Percentiles rank a stretch among this genome's conserved stretches.
Evolutionary conservation across 2,888 invertebrate genomes (phyloP).

Genomic region (Eupithecia subfuscata): DNA sequence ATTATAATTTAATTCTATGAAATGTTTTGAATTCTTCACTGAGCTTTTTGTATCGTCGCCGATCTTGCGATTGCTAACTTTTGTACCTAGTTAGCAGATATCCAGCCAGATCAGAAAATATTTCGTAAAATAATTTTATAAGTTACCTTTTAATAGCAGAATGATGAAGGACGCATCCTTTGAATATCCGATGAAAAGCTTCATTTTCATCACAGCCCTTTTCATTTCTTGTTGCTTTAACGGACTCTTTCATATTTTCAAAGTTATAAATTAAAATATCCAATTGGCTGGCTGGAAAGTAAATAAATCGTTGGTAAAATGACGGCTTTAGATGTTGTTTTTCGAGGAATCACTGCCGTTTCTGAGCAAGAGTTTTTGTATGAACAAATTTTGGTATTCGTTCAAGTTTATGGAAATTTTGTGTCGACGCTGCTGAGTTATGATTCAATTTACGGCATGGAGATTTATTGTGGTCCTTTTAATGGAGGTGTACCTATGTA

Average conservation of each 20-base stretch:
- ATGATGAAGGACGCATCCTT: conserved; percentile 55
- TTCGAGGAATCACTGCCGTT: conserved; percentile 40
- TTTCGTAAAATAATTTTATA: conserved; percentile 29
- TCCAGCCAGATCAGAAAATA: not conserved
- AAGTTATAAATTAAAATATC: conserved; percentile 66
- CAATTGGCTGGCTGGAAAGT: conserved; percentile 63
- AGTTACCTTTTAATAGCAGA: conserved; percentile 57
- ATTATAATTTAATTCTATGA: not conserved
- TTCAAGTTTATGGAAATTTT: conserved; percentile 45
- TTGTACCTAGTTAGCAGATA: not conserved
- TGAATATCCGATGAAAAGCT: conserved; percentile 58
- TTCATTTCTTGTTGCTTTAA: conserved; percentile 51
- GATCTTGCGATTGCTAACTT: not conserved
- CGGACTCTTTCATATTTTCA: conserved; percentile 61
- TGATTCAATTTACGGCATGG: conserved; percentile 47
- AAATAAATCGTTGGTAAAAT: conserved; percentile 43
- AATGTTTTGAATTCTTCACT: not conserved
- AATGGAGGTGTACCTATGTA: conserved; percentile 31
- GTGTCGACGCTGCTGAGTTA: conserved; percentile 46
- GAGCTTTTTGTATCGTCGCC: not conserved
- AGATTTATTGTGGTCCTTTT: conserved; percentile 42
- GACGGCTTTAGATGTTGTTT: conserved; percentile 39
- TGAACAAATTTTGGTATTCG: conserved; percentile 42
- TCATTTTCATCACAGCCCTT: conserved; percentile 55
- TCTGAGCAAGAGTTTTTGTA: conserved; percentile 37